phyloP scores from a whole-genome alignment of 2,113 vertebrate species.

The Brachyistius frenatus region DNA sequence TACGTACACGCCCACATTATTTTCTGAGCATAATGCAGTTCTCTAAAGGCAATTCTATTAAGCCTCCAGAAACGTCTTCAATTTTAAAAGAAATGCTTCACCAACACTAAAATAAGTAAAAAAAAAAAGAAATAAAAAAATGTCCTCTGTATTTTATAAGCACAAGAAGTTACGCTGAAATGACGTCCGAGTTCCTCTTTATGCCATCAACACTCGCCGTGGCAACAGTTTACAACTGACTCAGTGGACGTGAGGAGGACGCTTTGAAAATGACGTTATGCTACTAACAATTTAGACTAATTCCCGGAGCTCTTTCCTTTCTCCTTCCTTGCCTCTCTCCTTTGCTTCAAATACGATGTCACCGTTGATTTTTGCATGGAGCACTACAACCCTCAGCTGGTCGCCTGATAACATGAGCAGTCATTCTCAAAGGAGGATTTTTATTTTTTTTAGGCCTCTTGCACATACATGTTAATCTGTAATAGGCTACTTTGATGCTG shows the following conservation, averaged over 20 bases:
- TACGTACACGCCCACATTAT: not conserved
- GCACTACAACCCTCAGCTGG: not conserved
- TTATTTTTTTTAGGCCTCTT: not conserved
- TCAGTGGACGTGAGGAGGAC: conserved; percentile 31
- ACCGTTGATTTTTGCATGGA: conserved; percentile 19
- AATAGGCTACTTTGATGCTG: not conserved
- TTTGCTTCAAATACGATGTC: not conserved
- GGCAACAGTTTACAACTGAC: not conserved
- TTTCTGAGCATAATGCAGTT: not conserved
- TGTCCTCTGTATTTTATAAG: conserved; percentile 14
- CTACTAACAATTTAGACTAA: conserved; percentile 20
- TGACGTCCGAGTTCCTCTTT: conserved; percentile 11
- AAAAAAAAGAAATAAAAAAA: too few species aligned
- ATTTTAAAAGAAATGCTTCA: not conserved
- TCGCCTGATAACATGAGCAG: conserved; percentile 6
- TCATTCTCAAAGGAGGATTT: not conserved
- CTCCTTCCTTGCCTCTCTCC: not conserved
- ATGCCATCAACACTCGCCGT: not conserved
- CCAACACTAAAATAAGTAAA: too few species aligned
- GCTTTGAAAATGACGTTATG: conserved; percentile 31
- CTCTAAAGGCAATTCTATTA: fast-evolving
- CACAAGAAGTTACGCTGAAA: not conserved
- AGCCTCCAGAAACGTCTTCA: not conserved
- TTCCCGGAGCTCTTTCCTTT: not conserved
- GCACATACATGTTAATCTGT: not conserved